A percentile compares a stretch with the other conserved stretches of the same genome.
Conservation (phyloP, 2,113 vertebrate genomes). For the Myrmophylax atrothorax region DNA sequence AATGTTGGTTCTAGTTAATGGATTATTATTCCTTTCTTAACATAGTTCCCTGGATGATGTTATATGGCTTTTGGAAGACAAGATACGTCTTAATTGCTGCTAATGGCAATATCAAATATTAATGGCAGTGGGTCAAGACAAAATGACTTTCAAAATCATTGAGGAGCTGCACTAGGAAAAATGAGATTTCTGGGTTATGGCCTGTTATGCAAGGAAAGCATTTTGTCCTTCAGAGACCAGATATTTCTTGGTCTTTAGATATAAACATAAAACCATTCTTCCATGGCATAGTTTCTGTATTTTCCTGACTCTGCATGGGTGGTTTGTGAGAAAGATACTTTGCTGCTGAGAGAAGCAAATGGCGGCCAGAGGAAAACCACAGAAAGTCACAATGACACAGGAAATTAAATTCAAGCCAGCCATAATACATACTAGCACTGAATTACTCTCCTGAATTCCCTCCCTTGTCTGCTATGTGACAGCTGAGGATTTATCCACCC, state of each 20-base stretch:
- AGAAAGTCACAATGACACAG: neutral
- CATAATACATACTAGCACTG: neutral
- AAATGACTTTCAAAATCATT: neutral
- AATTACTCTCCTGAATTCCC: neutral
- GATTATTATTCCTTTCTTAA: neutral
- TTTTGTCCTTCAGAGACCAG: neutral
- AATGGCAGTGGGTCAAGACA: neutral
- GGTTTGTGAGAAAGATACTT: neutral
- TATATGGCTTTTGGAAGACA: neutral
- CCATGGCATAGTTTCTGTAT: neutral
- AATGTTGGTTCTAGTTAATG: neutral
- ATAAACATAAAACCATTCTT: neutral
- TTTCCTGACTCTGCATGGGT: neutral
- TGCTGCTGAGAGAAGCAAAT: neutral
- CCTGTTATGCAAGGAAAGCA: accelerated
- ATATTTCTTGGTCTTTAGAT: neutral
- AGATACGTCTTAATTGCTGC: neutral
- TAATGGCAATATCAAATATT: neutral
- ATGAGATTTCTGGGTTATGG: neutral
- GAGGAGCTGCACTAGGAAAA: neutral
- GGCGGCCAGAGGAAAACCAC: neutral
- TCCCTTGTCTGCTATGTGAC: neutral
- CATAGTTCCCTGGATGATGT: neutral
- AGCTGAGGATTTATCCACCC: neutral
- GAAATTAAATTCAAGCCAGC: neutral